Evolutionary conservation across 30 jellyfish, hydroid and myxozoan species (phyloP), one percentile per base, ranked within the genome.

Genomic region (Cassiopea andromeda): DNA sequence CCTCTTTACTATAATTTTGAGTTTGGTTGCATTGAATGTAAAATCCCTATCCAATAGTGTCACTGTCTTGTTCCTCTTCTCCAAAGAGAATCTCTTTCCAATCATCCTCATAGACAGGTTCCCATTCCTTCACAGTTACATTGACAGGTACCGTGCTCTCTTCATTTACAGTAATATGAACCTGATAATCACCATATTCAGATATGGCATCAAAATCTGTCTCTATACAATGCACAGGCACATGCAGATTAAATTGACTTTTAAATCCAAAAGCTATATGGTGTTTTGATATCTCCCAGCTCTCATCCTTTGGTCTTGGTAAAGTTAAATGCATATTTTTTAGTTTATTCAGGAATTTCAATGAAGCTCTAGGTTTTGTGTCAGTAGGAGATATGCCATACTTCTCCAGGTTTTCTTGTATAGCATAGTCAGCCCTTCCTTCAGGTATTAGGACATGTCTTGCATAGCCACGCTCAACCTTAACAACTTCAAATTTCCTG

Each of bases 401-500:
- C 72, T 46, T 90, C 72, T 82, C 93, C 1, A 82, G 60, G 44
- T 90, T 90, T 60, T 90, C 97, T 44, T 75, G 60, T 15, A 87
- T 90, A 1, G 97, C 97, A 77, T 90, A 90, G 46, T 82, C 91
- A 14, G 97, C 97, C 46, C 44, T 84, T 1, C 83, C 81, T 44
- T 91, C 87, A 10, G 97, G 97, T 38, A 91, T 84, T 1, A 91
- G 89, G 58, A 54, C 78, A 71, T 81, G 87, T 46, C 97, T 70
- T 48, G 94, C 97, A 71, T 84, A 91, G 67, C 97, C 97, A 19
- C 94, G 82, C 77, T 91, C 94, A 15, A 85, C 97, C 78, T 84
- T 69, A 1, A 87, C 97, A 72, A 91, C 89, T 54, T 91, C 97
- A 13, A 83, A 86, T 58, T 91, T 84, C 66, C 93, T 50, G 2